Evolutionary conservation across 2,113 vertebrate genomes (phyloP), one percentile per base, ranked within the genome.

Genomic region (Atractosteus spatula): DNA sequence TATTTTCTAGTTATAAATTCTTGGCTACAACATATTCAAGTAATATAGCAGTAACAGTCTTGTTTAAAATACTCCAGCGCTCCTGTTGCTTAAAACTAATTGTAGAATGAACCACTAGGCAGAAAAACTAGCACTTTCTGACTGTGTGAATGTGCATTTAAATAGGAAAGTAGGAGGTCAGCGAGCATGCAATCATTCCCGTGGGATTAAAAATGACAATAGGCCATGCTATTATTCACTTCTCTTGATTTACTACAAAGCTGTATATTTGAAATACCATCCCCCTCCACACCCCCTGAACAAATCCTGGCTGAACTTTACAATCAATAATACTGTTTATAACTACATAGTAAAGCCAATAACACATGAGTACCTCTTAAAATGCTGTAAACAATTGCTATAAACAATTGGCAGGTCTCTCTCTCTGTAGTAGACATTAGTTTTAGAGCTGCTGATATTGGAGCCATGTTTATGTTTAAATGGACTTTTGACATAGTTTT

Each of bases 361-460:
- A 70, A 14, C 68, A 41, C 4, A 55, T 70, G 51, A 70, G 29
- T n/a, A 47, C 3, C 16, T 61, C 59, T 70, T n/a, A 59, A 70
- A 61, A 70, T 59, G 68, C 68, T 13, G 17, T 44, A 70, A 70
- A 70, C 68, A 14, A 70, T 41, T 11, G 16, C 17, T 51, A 55
- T 42, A 63, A 41, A 63, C 62, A 41, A 41, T 13, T 14, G 63
- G 41, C 12, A 11, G 42, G 42, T 66, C 12, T 66, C 44, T 10
- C 11, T 66, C 44, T 66, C 47, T 51, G 5, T 51, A 51, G 47
- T 5, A 51, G 47, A 51, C 47, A 10, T 51, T 10, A 7, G 47
- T 51, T 51, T 51, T 5, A 51, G 10, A 5, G 10, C 47, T 51
- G 47, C 5, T 7, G 47, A 2, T 51, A 51, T 29, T 1, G 29